Conservation (phyloP, 92 coral and sea anemone genomes). For the Desmophyllum pertusum region DNA sequence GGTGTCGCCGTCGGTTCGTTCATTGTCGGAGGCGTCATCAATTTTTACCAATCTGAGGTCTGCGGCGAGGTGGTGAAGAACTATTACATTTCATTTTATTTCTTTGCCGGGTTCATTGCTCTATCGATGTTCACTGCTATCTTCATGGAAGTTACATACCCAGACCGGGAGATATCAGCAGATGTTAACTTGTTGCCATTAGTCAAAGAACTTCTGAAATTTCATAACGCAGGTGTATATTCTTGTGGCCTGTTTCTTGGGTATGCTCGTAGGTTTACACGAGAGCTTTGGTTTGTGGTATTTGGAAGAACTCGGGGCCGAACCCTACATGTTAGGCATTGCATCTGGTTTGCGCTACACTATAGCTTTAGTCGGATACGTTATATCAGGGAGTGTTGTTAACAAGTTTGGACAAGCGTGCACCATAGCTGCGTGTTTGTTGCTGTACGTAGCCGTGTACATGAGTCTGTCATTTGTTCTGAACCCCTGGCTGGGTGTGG, state of each 20-base stretch:
- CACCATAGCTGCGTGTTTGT: conserved; percentile 22
- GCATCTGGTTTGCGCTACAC: conserved; percentile 51
- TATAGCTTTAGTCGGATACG: conserved; percentile 12
- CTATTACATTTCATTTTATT: conserved; percentile 44
- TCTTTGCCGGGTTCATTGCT: conserved; percentile 42
- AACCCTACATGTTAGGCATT: conserved; percentile 55
- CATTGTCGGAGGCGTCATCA: conserved; percentile 51
- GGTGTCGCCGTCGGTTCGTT: conserved; percentile 44
- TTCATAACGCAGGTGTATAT: conserved; percentile 9
- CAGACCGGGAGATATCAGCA: neutral
- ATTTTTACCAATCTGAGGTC: conserved; percentile 24
- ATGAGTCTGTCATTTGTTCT: conserved; percentile 33
- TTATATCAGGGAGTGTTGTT: conserved; percentile 30
- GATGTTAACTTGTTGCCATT: neutral
- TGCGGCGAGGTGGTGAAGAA: conserved; percentile 41
- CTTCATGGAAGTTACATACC: conserved; percentile 30
- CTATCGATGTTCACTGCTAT: conserved; percentile 12
- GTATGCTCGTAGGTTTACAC: conserved; percentile 45
- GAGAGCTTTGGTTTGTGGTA: conserved; percentile 61
- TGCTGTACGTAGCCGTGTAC: conserved; percentile 14
- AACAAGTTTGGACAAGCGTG: conserved; percentile 26
- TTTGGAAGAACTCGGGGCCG: conserved; percentile 61
- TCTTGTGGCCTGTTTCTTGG: conserved; percentile 16
- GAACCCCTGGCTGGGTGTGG: conserved; percentile 53
- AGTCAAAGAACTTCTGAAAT: neutral